Conservation (phyloP, 2,797 vertebrate species). For the Etheostoma nigrum region DNA sequence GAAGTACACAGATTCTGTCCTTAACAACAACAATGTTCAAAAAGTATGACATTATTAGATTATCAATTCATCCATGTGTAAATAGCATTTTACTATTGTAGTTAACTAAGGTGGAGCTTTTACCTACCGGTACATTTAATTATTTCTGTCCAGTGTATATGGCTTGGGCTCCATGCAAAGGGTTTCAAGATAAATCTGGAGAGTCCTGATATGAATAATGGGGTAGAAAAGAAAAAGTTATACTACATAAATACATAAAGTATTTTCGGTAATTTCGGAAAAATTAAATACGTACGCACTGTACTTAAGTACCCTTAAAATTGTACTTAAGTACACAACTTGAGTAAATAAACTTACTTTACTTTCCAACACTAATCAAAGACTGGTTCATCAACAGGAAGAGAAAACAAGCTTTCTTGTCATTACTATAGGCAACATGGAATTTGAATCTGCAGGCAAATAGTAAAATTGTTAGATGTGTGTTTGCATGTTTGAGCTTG, state of each 20-base stretch:
- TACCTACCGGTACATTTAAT: neutral
- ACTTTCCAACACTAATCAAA: no score
- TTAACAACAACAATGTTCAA: neutral
- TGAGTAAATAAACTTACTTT: neutral
- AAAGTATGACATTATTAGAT: neutral
- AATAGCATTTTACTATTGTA: neutral
- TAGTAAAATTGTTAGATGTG: constrained; percentile 47
- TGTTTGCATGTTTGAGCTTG: constrained; percentile 44
- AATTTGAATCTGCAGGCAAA: constrained; percentile 26
- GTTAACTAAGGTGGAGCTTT: neutral
- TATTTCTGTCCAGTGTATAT: neutral
- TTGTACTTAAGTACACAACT: neutral
- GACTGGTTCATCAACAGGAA: neutral
- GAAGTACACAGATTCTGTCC: neutral
- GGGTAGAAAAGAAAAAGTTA: neutral
- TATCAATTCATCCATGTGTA: neutral
- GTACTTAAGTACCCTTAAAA: no score
- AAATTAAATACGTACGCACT: no score
- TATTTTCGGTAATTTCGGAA: no score
- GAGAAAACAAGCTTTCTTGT: constrained; percentile 6
- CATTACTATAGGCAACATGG: no score
- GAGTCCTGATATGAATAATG: neutral
- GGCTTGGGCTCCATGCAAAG: neutral
- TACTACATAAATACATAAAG: no score
- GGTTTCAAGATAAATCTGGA: neutral